Percentiles rank a stretch among this genome's conserved stretches.
Evolutionary conservation across 2,113 vertebrate genomes (phyloP).

Genomic region (Pygoscelis adeliae): DNA sequence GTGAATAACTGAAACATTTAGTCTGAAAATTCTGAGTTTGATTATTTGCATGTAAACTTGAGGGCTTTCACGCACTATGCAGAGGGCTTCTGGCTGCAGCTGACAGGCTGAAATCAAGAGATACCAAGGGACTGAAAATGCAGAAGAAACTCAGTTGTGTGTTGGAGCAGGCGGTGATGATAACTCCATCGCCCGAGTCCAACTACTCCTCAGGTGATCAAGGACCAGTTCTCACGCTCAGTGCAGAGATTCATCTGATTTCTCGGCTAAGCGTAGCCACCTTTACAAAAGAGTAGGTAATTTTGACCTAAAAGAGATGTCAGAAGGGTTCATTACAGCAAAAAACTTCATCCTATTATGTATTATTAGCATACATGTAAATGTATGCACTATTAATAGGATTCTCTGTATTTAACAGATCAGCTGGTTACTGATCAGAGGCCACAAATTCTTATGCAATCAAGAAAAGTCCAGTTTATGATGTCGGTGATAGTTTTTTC

Average conservation of each 20-base stretch:
- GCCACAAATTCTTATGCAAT: neutral
- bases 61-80: neutral
- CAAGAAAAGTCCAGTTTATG: neutral
- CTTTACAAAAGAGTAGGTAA: neutral
- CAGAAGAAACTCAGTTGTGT: neutral
- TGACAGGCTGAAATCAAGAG: neutral
- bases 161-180: neutral
- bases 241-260: neutral
- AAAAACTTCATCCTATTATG: neutral
- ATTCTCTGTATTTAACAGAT: neutral
- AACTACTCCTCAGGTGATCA: rapidly evolving
- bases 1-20: neutral
- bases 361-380: neutral
- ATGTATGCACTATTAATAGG: neutral
- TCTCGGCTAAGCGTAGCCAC: neutral
- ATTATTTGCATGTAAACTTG: neutral
- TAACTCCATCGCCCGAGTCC: neutral
- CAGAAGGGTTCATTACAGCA: neutral
- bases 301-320: neutral
- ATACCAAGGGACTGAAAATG: neutral
- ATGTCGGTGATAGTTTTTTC: neutral
- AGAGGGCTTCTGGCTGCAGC: neutral
- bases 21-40: neutral
- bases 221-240: rapidly evolving
- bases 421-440: neutral